A percentile compares a stretch with the other conserved stretches of the same genome.
phyloP scores from a whole-genome alignment of 1,140 invertebrate species.

The Nasonia vitripennis region DNA sequence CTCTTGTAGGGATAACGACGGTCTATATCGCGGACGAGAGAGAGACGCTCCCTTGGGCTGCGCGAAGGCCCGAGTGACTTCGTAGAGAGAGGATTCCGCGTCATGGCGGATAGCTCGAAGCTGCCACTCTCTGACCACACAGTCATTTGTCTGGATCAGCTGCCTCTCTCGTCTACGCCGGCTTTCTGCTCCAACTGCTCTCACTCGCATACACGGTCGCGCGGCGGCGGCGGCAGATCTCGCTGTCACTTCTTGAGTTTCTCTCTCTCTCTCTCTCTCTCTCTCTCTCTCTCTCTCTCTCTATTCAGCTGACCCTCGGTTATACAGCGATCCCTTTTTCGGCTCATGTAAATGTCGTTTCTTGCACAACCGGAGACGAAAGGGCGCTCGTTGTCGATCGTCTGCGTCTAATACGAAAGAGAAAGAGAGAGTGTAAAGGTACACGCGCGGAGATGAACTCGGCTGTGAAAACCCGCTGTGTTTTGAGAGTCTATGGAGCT shows the following conservation, averaged over 20 bases:
- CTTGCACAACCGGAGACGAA: neutral
- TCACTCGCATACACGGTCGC: neutral
- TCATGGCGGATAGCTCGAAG: slow-evolving; percentile 62
- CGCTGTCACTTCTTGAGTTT: slow-evolving; percentile 12
- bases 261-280: neutral
- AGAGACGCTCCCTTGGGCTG: neutral
- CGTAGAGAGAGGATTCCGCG: slow-evolving; percentile 8
- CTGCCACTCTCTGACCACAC: slow-evolving; percentile 69
- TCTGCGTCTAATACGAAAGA: no score
- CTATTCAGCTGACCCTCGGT: neutral
- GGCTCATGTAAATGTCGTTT: slow-evolving; percentile 29
- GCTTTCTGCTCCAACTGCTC: slow-evolving; percentile 21
- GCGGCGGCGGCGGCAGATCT: no score
- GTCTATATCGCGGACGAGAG: slow-evolving; percentile 15
- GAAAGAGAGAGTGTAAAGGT: no score
- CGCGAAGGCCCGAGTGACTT: neutral
- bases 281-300: neutral
- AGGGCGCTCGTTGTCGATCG: neutral
- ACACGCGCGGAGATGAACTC: no score
- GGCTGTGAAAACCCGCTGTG: no score
- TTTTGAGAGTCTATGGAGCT: no score
- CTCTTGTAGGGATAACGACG: slow-evolving; percentile 40
- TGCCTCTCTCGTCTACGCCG: neutral
- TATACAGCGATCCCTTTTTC: neutral
- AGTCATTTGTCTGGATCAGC: slow-evolving; percentile 71